Evolutionary conservation across 2,113 vertebrate species (phyloP).

Genomic region (Shinisaurus crocodilurus): DNA sequence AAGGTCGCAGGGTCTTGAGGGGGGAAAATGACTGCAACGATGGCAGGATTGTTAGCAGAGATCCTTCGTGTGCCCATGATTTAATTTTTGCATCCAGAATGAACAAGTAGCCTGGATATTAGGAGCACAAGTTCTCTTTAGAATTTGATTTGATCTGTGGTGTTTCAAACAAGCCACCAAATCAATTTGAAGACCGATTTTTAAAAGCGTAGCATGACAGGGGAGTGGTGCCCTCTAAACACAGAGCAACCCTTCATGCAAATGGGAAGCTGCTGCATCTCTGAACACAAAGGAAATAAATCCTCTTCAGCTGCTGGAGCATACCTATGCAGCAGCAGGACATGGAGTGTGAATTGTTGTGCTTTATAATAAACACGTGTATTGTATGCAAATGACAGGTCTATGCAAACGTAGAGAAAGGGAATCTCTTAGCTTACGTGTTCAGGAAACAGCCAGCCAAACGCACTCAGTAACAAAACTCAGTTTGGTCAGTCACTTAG

Average conservation of each 20-base stretch:
- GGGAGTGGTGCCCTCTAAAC: constrained; percentile 53
- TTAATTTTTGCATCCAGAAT: constrained; percentile 39
- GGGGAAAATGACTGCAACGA: fast-evolving
- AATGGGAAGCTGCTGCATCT: fast-evolving
- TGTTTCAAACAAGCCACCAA: constrained; percentile 40
- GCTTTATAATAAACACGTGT: background rate
- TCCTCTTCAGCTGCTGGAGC: background rate
- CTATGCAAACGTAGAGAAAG: background rate
- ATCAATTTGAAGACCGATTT: background rate
- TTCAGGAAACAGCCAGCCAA: background rate
- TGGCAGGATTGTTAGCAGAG: background rate
- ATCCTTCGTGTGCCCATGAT: constrained; percentile 32
- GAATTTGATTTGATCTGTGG: constrained; percentile 15
- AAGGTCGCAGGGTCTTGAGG: constrained; percentile 18
- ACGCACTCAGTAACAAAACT: background rate
- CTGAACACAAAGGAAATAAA: constrained; percentile 42
- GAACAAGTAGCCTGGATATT: constrained; percentile 37
- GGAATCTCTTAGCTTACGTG: background rate
- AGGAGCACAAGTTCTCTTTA: constrained; percentile 18
- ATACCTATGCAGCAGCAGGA: constrained; percentile 13
- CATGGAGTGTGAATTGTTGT: fast-evolving
- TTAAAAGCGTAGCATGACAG: constrained; percentile 58
- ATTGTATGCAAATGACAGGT: background rate
- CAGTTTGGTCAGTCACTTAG: background rate
- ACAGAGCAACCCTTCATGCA: constrained; percentile 37